A percentile compares a stretch with the other conserved stretches of the same genome.
Conservation (phyloP, 2,113 vertebrate genomes). For the Octodon degus region DNA sequence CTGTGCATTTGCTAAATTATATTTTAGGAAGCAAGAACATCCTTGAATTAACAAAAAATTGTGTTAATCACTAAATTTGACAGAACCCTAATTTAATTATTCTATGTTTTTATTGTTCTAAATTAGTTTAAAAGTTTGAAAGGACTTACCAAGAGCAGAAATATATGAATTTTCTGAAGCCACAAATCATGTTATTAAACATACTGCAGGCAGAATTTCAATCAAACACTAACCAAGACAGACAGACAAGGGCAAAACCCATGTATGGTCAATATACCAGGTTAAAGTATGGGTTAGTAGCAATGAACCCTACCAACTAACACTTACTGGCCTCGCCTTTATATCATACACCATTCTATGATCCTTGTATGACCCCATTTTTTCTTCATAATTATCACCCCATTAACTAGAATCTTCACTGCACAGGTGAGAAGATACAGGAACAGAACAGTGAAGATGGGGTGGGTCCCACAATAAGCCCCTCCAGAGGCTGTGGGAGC, state of each 20-base stretch:
- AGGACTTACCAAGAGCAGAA: neutral
- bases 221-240: neutral
- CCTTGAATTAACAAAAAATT: conserved; percentile 5
- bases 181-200: neutral
- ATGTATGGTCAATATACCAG: neutral
- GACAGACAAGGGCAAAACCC: neutral
- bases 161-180: conserved; percentile 15
- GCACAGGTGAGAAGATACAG: neutral
- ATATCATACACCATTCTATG: neutral
- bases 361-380: neutral
- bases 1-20: neutral
- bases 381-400: neutral
- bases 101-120: neutral
- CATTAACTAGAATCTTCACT: neutral
- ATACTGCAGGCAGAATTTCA: neutral
- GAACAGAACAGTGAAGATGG: neutral
- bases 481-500: neutral
- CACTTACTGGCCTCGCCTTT: neutral
- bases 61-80: conserved; percentile 12
- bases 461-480: neutral
- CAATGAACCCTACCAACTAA: neutral
- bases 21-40: neutral
- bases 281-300: neutral
- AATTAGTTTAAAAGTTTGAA: conserved; percentile 22
- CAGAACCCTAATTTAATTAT: neutral